A percentile compares a stretch with the other conserved stretches of the same genome.
Evolutionary conservation across 2,113 vertebrate genomes (phyloP).

Genomic region (Guaruba guarouba): DNA sequence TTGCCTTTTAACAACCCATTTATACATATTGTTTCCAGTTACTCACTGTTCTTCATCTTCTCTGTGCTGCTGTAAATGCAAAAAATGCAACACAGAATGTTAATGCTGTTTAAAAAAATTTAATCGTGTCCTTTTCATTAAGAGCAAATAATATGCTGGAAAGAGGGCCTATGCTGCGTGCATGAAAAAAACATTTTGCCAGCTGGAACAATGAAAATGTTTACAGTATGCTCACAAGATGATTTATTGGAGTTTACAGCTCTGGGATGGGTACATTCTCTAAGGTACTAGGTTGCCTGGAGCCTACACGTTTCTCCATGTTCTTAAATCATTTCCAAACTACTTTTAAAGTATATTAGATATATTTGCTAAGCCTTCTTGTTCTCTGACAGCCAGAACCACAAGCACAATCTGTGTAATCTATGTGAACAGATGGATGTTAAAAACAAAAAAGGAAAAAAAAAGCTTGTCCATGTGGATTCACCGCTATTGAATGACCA

Average conservation of each 20-base stretch:
- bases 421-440: constrained; percentile 32
- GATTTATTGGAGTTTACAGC: constrained; percentile 66
- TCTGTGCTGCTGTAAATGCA: not conserved
- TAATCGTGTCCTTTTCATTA: not conserved
- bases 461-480: not conserved
- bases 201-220: constrained; percentile 57
- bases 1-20: not conserved
- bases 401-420: constrained; percentile 30
- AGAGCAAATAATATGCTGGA: not conserved
- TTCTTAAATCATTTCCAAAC: constrained; percentile 46
- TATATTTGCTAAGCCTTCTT: constrained; percentile 44
- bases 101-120: not conserved
- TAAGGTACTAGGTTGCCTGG: constrained; percentile 48
- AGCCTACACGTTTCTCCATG: constrained; percentile 51
- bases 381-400: constrained; percentile 44
- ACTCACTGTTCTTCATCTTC: not conserved
- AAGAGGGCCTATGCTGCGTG: not conserved
- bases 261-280: constrained; percentile 38
- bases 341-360: constrained; percentile 42
- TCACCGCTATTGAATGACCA: not conserved
- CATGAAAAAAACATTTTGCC: constrained; percentile 36
- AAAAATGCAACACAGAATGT: not conserved
- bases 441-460: not conserved
- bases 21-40: not conserved
- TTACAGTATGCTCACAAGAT: constrained; percentile 49